These are phyloP conservation scores for Dunckerocampus dactyliophorus DNA, from an alignment of 2,113 vertebrate genomes.

Conservation along the genomic window DNA sequence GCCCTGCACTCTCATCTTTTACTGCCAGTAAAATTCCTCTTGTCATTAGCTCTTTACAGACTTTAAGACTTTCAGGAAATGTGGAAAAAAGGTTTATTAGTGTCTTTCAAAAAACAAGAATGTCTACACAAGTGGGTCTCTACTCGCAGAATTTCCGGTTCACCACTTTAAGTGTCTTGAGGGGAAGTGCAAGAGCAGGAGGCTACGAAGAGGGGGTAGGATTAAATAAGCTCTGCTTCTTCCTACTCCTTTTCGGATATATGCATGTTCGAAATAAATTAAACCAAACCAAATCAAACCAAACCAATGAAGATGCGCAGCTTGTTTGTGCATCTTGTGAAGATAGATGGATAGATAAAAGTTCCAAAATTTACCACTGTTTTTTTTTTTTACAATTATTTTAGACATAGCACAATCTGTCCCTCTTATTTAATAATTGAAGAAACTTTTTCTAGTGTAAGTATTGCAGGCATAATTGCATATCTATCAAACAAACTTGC, in stretches of 20 bases:
- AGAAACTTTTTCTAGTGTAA: background rate
- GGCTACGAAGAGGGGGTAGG: too few relatives aligned
- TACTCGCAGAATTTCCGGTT: slow-evolving; percentile 17
- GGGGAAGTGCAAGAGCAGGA: background rate
- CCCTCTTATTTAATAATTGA: background rate
- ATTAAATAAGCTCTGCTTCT: too few relatives aligned
- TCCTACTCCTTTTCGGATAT: too few relatives aligned
- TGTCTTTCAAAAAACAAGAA: slow-evolving; percentile 8
- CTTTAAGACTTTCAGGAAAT: slow-evolving; percentile 7
- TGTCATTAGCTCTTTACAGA: background rate
- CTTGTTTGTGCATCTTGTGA: background rate
- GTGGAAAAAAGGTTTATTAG: slow-evolving; percentile 24
- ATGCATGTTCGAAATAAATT: too few relatives aligned
- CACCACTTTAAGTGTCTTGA: slow-evolving; percentile 6
- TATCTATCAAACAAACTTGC: too few relatives aligned
- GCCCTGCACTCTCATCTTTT: background rate
- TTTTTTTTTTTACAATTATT: background rate
- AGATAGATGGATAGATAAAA: too few relatives aligned
- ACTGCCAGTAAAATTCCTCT: background rate
- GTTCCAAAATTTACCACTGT: too few relatives aligned
- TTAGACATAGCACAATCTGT: background rate
- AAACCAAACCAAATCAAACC: too few relatives aligned
- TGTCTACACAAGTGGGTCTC: slow-evolving; percentile 4
- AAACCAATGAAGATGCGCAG: background rate
- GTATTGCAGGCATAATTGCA: too few relatives aligned